phyloP scores from a whole-genome alignment of 2,888 invertebrate genomes.

The Prosopocoilus inquinatus region DNA sequence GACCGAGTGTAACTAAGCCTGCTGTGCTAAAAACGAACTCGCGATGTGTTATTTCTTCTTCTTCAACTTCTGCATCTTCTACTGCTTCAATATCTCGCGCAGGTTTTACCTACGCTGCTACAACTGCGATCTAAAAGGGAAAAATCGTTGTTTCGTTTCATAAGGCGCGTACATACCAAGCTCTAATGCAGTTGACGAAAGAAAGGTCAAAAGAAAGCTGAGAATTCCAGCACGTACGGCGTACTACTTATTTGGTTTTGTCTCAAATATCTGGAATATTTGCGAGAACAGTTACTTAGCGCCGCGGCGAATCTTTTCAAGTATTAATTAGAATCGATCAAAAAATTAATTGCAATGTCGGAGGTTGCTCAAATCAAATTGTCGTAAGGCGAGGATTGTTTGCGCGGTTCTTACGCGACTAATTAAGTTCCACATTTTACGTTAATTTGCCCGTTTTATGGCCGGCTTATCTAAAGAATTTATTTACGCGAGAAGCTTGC shows the following conservation, averaged over 20 bases:
- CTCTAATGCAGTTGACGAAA: constrained; percentile 1
- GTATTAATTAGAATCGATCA: too few species aligned
- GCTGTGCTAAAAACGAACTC: background rate
- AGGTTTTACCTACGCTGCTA: too few species aligned
- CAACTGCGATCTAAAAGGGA: constrained; percentile 2
- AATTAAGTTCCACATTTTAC: too few species aligned
- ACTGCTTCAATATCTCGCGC: background rate
- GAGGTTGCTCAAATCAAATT: too few species aligned
- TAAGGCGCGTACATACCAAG: background rate
- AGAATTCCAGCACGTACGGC: constrained; percentile 10
- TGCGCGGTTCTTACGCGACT: too few species aligned
- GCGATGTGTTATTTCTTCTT: constrained; percentile 7
- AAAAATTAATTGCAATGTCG: too few species aligned
- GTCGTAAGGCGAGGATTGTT: too few species aligned
- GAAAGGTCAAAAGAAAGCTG: constrained; percentile 12
- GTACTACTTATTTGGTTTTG: constrained; percentile 6
- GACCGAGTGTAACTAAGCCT: constrained; percentile 14
- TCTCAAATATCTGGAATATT: constrained; percentile 6
- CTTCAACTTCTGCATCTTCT: constrained; percentile 4
- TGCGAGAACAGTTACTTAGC: background rate
- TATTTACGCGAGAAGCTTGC: too few species aligned
- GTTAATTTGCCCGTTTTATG: too few species aligned
- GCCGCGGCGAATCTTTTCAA: constrained; percentile 12
- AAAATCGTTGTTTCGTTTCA: constrained; percentile 3
- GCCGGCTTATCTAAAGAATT: too few species aligned